Base-by-base conservation (phyloP, 2,113 vertebrate genomes). In the Varanus salvator region DNA sequence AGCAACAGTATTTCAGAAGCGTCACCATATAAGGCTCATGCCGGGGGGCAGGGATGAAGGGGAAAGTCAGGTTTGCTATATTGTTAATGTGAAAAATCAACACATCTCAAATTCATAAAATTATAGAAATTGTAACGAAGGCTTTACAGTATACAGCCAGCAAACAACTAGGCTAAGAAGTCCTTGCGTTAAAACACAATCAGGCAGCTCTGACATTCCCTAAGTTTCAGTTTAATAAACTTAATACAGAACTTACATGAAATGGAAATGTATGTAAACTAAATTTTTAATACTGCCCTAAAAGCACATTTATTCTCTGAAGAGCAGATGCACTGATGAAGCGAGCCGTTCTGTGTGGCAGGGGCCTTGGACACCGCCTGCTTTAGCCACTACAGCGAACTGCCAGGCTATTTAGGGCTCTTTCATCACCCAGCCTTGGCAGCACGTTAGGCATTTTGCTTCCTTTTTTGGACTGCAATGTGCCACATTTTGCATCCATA, bases 271-370 rank as follows among this genome's bases (percentile, higher is more conserved):
- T 50, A 92, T 95, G 93, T 86, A 94, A 95, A 95, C 91, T 95
- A 92, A 85, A 92, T 94, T 96, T 96, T 96, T 95, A 96, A 96
- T 96, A 95, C 95, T 90, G 89, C 91, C 92, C 91, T 95, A 92
- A 94, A 95, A 95, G 92, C 93, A 86, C 27, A 89, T 92, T 90
- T 66, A 34, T 19, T 85, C 95, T 95, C 94, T 29, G 2, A 0
- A 17, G 90, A 86, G 77, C 8, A 0, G n/a, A 23, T 83, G 57
- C 68, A 21, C 57, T 17, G 76, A 6, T 52, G 57, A 77, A 77
- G 29, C 17, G 34, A 88, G 31, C 11, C 1, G 60, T 75, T 80
- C 84, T 80, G 81, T 91, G 88, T 81, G 86, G 14, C 88, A 27
- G 71, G 89, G 80, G 85, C 52, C 85, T 76, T 84, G 0, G 68